Evolutionary conservation across 1,140 invertebrate genomes (phyloP).

Genomic region (Brachionus rubens): DNA sequence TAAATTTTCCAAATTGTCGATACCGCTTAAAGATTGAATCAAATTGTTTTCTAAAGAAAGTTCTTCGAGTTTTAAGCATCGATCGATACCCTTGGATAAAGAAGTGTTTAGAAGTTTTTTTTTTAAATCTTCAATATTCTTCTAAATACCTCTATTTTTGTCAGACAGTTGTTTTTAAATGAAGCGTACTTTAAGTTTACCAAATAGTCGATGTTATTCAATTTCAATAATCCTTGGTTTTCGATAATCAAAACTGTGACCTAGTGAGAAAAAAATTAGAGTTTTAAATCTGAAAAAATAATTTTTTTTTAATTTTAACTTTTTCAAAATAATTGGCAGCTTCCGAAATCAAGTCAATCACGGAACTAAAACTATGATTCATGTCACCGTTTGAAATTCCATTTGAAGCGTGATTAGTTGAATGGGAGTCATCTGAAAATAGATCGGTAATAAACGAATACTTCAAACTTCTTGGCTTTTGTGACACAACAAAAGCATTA

Average conservation of each 20-base stretch:
- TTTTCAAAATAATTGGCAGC: conserved; percentile 13
- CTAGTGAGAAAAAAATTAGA: background rate
- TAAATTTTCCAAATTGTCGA: conserved; percentile 75
- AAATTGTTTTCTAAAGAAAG: conserved; percentile 85
- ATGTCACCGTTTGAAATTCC: background rate
- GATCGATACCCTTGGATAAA: conserved; percentile 55
- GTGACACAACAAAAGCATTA: background rate
- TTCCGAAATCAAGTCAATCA: background rate
- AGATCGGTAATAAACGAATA: conserved; percentile 39
- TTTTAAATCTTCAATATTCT: background rate
- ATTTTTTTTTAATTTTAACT: background rate
- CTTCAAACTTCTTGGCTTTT: conserved; percentile 3
- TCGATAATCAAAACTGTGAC: conserved; percentile 26
- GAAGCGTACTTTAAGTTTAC: conserved; percentile 56
- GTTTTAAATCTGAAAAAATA: background rate
- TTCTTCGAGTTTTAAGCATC: conserved; percentile 54
- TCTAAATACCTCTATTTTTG: conserved; percentile 55
- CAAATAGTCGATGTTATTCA: conserved; percentile 30
- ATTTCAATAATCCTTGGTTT: background rate
- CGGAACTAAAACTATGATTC: background rate
- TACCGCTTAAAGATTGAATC: conserved; percentile 76
- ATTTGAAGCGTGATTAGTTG: background rate
- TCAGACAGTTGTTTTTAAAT: conserved; percentile 58
- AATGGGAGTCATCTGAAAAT: background rate
- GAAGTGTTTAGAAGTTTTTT: background rate